Evolutionary conservation across 2,113 vertebrate genomes (phyloP).

Genomic region (Elephas maximus): DNA sequence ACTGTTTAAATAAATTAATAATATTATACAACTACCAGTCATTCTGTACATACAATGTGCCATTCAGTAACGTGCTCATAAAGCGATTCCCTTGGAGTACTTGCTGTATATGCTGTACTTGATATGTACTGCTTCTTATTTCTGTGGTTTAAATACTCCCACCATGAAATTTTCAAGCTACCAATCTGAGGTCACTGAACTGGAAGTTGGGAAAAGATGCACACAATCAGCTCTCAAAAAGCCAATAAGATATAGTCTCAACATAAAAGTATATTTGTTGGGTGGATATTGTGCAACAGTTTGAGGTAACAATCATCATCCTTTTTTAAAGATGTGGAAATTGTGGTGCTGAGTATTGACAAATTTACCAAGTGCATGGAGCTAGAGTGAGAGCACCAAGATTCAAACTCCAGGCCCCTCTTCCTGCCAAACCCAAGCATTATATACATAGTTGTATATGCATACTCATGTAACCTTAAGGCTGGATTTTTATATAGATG

Average conservation of each 20-base stretch:
- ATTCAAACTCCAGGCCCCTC: neutral
- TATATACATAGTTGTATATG: neutral
- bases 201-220: neutral
- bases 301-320: neutral
- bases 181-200: neutral
- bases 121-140: neutral
- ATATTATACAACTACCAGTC: neutral
- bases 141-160: neutral
- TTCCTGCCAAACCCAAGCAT: neutral
- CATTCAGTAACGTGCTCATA: neutral
- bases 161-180: neutral
- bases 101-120: too few species aligned
- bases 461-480: neutral
- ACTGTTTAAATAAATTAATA: neutral
- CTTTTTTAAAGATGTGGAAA: neutral
- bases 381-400: neutral
- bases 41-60: neutral
- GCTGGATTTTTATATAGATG: neutral
- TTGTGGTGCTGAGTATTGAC: neutral
- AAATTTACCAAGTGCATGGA: neutral
- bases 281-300: neutral
- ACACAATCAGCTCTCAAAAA: neutral
- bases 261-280: neutral
- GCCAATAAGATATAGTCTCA: neutral
- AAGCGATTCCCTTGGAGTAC: neutral